Evolutionary conservation across 2,113 vertebrate genomes (phyloP), one percentile per base, ranked within the genome.

Genomic region (Oceanites oceanicus): DNA sequence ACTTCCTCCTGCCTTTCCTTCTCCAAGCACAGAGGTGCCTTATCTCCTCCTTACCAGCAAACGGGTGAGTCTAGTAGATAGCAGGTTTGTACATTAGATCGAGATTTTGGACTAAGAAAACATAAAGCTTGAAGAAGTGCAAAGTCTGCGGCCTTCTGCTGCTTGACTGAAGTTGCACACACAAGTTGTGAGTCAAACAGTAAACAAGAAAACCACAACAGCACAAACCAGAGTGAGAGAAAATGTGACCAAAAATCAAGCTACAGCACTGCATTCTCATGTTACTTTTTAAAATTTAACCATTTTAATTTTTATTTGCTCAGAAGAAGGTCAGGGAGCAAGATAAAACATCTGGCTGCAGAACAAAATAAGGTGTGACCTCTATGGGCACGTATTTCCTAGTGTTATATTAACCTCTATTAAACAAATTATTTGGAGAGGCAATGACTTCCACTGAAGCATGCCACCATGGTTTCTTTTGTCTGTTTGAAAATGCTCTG

Each of bases 121-220:
- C 32, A 52, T 40, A 42, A 87, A 91, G 30, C 62, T 62, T 62
- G 45, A 38, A 93, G 84, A 88, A 90, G 81, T 86, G 53, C 81
- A 86, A 94, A 92, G 90, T 91, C 84, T 95, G 76, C 2, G 38
- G 52, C 61, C 75, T 91, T 55, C 52, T 96, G 73, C 83, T 78
- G 40, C 81, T 75, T 85, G 56, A 75, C 73, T 36, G 1, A 49
- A 85, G 52, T 67, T 78, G 79, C 0, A 0, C 66, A 49, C 21
- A 11, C 66, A 79, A 66, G 50, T 20, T 66, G 44, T 13, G 7
- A 89, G 81, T 92, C 90, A 95, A 95, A 91, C 34, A 87, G 77
- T 87, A 85, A 89, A 50, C 49, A 82, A 75, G 81, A 66, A 58
- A 45, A 7, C 12, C 77, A 47, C 56, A 85, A 21, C 73, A 82